Evolutionary conservation across 1,140 invertebrate species (phyloP), one percentile per base, ranked within the genome.

Genomic region (Neoseiulus cucumeris): DNA sequence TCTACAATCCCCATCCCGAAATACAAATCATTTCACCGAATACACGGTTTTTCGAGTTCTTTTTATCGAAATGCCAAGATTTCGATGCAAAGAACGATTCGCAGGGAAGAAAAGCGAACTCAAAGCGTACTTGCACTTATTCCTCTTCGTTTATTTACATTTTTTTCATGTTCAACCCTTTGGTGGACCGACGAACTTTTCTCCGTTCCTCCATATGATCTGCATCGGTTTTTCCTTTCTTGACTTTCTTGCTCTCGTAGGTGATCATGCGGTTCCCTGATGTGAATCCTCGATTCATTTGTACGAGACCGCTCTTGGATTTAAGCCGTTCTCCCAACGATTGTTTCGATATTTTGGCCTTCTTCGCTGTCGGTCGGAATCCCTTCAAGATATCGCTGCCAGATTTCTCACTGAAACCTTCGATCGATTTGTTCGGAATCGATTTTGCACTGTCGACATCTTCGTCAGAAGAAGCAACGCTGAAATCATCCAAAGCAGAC

Each of bases 181-280:
- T 76, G 71, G 84, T 85, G 67, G 84, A 82, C 72, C 88, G 76
- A 18, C 86, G 78, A 25, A 87, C 72, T 72, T 83, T 79, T 70
- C 82, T 84, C 17, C 87, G 78, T 71, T 89, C 86, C 71, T 83
- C 79, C 69, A 82, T 80, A 72, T 87, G 85, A 72, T 80, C 80
- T 69, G 81, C 81, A 42, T 75, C 74, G 66, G 74, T 72, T 64
- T 76, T 71, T 65, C 74, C 70, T 64, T 65, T 51, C 67, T 71
- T 69, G 30, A 76, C 68, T 69, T 79, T 79, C 69, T 81, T 78
- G 28, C 77, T 73, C 69, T 77, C 78, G 2, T 45, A 74, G 74
- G 1, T 71, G 69, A 67, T 42, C 41, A 67, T 41, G 1, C 59
- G 18, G 29, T 17, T 69, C 7, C 28, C 39, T 64, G 51, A 47